Percentiles rank a stretch among this genome's conserved stretches.
phyloP scores from a whole-genome alignment of 92 coral and sea anemone genomes.

The Plumapathes pennacea region DNA sequence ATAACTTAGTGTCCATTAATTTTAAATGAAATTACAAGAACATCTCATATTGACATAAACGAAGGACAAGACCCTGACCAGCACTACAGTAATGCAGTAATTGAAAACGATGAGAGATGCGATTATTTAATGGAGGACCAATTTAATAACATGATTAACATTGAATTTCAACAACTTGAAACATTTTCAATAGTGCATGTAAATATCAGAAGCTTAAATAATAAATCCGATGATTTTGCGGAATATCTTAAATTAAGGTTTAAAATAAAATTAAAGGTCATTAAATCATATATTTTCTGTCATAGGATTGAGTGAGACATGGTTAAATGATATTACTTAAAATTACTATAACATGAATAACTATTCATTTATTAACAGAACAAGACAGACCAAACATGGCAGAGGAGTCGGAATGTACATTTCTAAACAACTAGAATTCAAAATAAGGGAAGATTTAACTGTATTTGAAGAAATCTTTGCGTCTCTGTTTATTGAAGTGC shows the following conservation, averaged over 20 bases:
- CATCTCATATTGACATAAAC: neutral
- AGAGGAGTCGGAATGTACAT: neutral
- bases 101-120: neutral
- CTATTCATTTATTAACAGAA: neutral
- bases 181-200: neutral
- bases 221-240: too few relatives aligned
- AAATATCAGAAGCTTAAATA: neutral
- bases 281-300: neutral
- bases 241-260: too few relatives aligned
- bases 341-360: neutral
- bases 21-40: too few relatives aligned
- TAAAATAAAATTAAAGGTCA: neutral
- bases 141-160: neutral
- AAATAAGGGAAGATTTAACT: too few relatives aligned
- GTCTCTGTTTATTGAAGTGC: too few relatives aligned
- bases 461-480: too few relatives aligned
- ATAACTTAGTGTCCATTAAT: too few relatives aligned
- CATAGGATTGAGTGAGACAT: neutral
- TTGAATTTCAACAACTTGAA: neutral
- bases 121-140: neutral
- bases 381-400: neutral
- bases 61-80: neutral
- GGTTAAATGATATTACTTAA: neutral
- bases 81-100: neutral
- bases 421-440: neutral